Conservation (phyloP, 1,140 invertebrate species). For the Diorhabda carinulata region DNA sequence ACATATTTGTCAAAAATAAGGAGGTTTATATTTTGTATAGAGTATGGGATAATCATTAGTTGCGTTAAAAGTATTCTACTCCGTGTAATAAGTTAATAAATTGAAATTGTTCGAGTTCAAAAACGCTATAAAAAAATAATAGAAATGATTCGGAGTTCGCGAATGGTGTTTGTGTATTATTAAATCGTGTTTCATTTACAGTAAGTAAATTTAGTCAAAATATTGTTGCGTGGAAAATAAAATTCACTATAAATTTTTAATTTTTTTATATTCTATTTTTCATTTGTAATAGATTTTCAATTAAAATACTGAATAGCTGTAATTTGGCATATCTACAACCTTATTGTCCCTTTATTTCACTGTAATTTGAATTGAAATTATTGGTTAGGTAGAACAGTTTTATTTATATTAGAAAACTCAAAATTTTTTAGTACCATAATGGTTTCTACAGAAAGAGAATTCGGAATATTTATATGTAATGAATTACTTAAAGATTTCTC, state of each 20-base stretch:
- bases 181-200: no score
- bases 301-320: no score
- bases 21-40: not conserved
- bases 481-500: slow-evolving; percentile 31
- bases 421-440: slow-evolving; percentile 23
- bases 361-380: no score
- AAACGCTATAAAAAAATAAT: not conserved
- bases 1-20: not conserved
- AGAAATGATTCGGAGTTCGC: not conserved
- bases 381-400: no score
- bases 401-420: no score
- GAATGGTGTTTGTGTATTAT: not conserved
- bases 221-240: no score
- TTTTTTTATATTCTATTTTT: no score
- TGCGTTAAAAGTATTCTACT: not conserved
- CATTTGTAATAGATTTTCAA: no score
- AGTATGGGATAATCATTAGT: not conserved
- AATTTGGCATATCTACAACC: no score
- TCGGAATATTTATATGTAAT: slow-evolving; percentile 38
- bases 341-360: no score
- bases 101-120: not conserved
- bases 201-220: no score
- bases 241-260: no score
- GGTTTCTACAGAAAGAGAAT: slow-evolving; percentile 32
- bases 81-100: not conserved